phyloP scores from a whole-genome alignment of 2,797 vertebrate genomes.

The Rhinogobio ventralis region DNA sequence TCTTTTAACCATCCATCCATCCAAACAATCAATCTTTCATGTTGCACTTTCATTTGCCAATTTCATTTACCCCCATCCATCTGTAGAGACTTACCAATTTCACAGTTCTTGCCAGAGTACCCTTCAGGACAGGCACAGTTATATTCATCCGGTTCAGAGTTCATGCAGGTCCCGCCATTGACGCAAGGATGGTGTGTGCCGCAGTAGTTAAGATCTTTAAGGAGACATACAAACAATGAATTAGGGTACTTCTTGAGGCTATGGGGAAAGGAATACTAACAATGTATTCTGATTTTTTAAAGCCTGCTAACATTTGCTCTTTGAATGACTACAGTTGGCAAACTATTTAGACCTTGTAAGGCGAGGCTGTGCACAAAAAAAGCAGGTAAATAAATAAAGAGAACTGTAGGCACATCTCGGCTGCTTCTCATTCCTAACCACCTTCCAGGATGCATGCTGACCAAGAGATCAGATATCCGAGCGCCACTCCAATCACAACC shows the following conservation, averaged over 20 bases:
- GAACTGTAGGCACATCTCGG: slow-evolving; percentile 71
- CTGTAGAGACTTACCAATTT: slow-evolving; percentile 81
- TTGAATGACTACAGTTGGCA: slow-evolving; percentile 47
- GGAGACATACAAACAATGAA: slow-evolving; percentile 15
- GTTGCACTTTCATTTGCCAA: background rate
- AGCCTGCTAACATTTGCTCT: slow-evolving; percentile 39
- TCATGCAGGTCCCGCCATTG: slow-evolving; percentile 94
- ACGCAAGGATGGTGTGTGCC: slow-evolving; percentile 92
- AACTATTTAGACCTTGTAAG: slow-evolving; percentile 58
- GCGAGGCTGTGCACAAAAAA: slow-evolving; percentile 64
- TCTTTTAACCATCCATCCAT: background rate
- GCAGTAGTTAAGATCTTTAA: slow-evolving; percentile 92
- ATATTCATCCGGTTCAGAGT: slow-evolving; percentile 91
- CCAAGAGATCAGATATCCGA: slow-evolving; percentile 71
- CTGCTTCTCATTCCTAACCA: slow-evolving; percentile 75
- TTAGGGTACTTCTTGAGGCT: background rate
- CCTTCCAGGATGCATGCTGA: slow-evolving; percentile 68
- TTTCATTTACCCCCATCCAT: background rate
- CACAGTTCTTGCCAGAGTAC: slow-evolving; percentile 92
- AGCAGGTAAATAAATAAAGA: slow-evolving; percentile 80
- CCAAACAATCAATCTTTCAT: too few species aligned
- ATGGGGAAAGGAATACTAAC: background rate
- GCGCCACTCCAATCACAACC: slow-evolving; percentile 73
- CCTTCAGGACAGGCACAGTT: slow-evolving; percentile 89
- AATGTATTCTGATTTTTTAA: slow-evolving; percentile 5